These are phyloP conservation scores for Cryptops parisi DNA, from an alignment of 2,888 invertebrate species.

Conservation along the genomic window DNA sequence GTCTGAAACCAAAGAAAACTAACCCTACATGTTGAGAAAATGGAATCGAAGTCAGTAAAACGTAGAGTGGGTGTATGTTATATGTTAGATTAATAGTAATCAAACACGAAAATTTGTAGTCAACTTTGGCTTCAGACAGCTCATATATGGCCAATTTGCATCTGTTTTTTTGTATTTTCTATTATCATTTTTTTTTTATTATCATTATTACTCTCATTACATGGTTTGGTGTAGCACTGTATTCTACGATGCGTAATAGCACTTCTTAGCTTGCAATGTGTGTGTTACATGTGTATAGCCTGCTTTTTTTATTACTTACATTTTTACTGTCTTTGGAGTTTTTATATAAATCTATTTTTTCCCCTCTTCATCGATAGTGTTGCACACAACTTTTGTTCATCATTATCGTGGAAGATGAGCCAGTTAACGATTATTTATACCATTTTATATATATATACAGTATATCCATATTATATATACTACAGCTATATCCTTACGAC, in stretches of 20 bases:
- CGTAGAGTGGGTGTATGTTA: no score
- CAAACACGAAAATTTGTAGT: no score
- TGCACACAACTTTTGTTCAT: neutral
- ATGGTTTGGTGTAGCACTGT: constrained; percentile 5
- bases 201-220: constrained; percentile 11
- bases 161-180: constrained; percentile 16
- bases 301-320: neutral
- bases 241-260: constrained; percentile 4
- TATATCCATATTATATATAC: no score
- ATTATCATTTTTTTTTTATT: constrained; percentile 15
- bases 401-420: neutral
- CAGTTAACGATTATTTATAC: no score
- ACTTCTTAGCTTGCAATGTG: constrained; percentile 6
- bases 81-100: no score
- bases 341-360: constrained; percentile 17
- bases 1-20: no score
- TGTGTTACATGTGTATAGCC: neutral
- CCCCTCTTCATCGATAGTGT: neutral
- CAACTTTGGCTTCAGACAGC: no score
- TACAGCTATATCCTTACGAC: no score
- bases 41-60: no score
- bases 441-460: no score
- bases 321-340: constrained; percentile 25
- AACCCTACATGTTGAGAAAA: no score
- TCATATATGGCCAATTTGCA: constrained; percentile 10